Evolutionary conservation across 2,888 invertebrate genomes (phyloP), one percentile per base, ranked within the genome.

Genomic region (Ceraclea dissimilis): DNA sequence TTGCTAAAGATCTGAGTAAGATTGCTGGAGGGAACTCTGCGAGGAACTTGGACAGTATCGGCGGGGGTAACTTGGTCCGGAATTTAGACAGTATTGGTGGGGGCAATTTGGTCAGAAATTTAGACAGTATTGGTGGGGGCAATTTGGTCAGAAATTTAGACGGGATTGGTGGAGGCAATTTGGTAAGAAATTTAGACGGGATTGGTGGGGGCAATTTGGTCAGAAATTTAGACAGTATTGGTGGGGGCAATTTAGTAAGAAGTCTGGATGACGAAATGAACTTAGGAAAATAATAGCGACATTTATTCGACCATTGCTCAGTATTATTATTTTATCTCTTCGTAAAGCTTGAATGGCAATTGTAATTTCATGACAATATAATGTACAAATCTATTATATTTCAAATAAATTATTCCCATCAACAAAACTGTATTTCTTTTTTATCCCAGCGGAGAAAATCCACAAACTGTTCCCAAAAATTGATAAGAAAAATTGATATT

Each of bases 171-270:
- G 67, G 66, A 17, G 65, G 63, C 10, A 63, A 65, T 52, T 44
- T 62, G 5, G 46, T 58, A 1, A 39, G 60, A 26, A 75, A 60
- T 47, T 62, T 73, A 19, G 72, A 73, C 62, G 67, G 68, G 11
- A 59, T 76, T 58, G 76, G 76, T 1, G 77, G 76, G 2, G 72
- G 72, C 11, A 75, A 75, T 66, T 70, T 79, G 18, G 71, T 76
- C 6, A 51, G 62, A n/a, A 58, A 57, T 31, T 22, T 64, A 18
- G 64, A 64, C 20, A 51, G 53, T 11, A 52, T 64, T 20, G 63
- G 65, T 0, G 67, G 66, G 19, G 65, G 64, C 17, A 63, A 66
- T 56, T 52, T 62, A 17, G 33, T 60, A 2, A 18, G 64, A 48
- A 62, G 63, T 22, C 13, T 43, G 13, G 43, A 43, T 13, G n/a